These are phyloP conservation scores for Hetaerina titia DNA, from an alignment of 2,888 invertebrate species.

Conservation along the genomic window DNA sequence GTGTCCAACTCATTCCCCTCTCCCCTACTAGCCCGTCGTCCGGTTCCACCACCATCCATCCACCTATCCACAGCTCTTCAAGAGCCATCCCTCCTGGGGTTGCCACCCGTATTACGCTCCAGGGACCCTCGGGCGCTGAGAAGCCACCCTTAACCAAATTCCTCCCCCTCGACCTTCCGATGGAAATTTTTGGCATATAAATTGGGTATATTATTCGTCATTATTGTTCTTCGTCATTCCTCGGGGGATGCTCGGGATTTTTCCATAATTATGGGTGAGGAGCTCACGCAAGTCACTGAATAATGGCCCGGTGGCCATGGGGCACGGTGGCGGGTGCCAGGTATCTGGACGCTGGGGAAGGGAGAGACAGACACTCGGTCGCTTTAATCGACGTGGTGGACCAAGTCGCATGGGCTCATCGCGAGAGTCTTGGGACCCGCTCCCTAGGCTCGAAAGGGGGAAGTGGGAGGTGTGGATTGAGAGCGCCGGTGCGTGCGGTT, in stretches of 20 bases:
- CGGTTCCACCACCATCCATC: not conserved
- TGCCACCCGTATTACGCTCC: conserved; percentile 4
- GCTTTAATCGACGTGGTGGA: not conserved
- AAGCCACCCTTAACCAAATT: too few relatives aligned
- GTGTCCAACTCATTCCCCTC: too few relatives aligned
- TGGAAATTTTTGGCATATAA: conserved; percentile 11
- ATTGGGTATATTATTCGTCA: not conserved
- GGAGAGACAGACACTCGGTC: not conserved
- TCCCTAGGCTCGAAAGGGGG: not conserved
- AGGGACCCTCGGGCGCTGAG: too few relatives aligned
- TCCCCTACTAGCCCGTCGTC: too few relatives aligned
- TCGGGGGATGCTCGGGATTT: not conserved
- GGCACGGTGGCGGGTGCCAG: not conserved
- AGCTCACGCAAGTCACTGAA: not conserved
- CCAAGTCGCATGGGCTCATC: not conserved
- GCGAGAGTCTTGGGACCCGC: not conserved
- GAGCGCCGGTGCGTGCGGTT: too few relatives aligned
- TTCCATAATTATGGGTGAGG: not conserved
- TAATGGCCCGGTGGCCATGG: not conserved
- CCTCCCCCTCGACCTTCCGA: not conserved
- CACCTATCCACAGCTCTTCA: not conserved
- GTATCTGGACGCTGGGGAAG: not conserved
- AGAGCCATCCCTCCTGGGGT: not conserved
- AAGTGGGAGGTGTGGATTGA: not conserved
- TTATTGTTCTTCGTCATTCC: not conserved